Evolutionary conservation across 2,888 invertebrate genomes (phyloP).

Genomic region (Hydrotaea cyrtoneurina): DNA sequence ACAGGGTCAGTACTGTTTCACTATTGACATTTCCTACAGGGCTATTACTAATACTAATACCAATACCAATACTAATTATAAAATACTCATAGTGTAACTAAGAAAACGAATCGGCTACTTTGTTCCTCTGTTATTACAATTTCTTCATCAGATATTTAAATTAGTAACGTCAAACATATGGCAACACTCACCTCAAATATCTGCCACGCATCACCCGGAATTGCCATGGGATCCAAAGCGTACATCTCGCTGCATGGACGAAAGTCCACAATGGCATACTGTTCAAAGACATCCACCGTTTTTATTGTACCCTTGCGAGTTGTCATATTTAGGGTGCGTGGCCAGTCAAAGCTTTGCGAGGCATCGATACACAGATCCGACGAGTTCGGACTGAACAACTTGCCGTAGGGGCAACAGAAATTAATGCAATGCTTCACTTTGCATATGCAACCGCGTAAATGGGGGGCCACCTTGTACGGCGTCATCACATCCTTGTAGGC

Average conservation of each 20-base stretch:
- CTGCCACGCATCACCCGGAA: slow-evolving; percentile 71
- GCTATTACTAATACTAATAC: too few species aligned
- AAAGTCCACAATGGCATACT: slow-evolving; percentile 66
- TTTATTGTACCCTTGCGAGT: slow-evolving; percentile 63
- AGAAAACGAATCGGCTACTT: too few species aligned
- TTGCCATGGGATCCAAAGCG: slow-evolving; percentile 68
- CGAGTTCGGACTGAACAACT: slow-evolving; percentile 66
- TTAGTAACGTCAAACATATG: too few species aligned
- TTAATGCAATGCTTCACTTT: slow-evolving; percentile 78
- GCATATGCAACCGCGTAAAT: slow-evolving; percentile 79
- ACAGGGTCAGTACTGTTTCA: too few species aligned
- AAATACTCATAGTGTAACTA: too few species aligned
- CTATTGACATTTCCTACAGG: too few species aligned
- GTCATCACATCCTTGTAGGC: slow-evolving; percentile 72
- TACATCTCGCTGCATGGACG: slow-evolving; percentile 72
- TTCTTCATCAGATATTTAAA: too few species aligned
- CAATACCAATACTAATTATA: too few species aligned
- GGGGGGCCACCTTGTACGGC: slow-evolving; percentile 72
- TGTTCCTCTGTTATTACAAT: too few species aligned
- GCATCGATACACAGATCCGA: slow-evolving; percentile 69
- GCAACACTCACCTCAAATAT: slow-evolving; percentile 74
- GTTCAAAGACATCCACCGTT: slow-evolving; percentile 68
- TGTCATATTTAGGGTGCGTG: slow-evolving; percentile 74
- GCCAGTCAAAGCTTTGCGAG: slow-evolving; percentile 70
- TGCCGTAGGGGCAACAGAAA: slow-evolving; percentile 77